Evolutionary conservation across 2,113 vertebrate species (phyloP).

Genomic region (Puma concolor): DNA sequence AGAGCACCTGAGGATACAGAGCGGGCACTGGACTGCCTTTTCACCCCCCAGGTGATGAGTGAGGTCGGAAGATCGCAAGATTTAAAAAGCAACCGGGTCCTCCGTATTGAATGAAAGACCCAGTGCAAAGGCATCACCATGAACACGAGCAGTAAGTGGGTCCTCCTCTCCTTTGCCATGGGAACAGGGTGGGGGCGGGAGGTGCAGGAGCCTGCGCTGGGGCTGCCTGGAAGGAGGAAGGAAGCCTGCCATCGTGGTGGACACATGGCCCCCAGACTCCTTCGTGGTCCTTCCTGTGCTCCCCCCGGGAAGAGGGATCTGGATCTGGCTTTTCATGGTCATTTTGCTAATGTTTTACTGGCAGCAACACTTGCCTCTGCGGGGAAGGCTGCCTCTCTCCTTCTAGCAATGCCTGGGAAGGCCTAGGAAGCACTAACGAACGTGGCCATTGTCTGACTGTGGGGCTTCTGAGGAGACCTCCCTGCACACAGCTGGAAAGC

Average conservation of each 20-base stretch:
- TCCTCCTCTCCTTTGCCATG: conserved; percentile 75
- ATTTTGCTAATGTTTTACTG: conserved; percentile 21
- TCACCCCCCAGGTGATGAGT: conserved; percentile 61
- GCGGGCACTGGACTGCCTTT: conserved; percentile 50
- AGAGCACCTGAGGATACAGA: conserved; percentile 63
- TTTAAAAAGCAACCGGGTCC: conserved; percentile 76
- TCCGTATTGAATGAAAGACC: conserved; percentile 84
- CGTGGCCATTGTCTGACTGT: conserved; percentile 76
- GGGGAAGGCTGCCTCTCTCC: conserved; percentile 55
- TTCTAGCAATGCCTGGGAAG: conserved; percentile 62
- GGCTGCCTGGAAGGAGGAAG: conserved; percentile 71
- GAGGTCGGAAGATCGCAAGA: conserved; percentile 57
- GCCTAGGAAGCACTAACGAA: conserved; percentile 65
- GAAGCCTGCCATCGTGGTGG: conserved; percentile 66
- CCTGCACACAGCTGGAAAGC: conserved; percentile 30
- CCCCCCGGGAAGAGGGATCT: background rate
- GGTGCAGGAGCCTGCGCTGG: conserved; percentile 64
- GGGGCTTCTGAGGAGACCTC: conserved; percentile 57
- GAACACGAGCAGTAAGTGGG: conserved; percentile 89
- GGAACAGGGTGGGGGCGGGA: conserved; percentile 76
- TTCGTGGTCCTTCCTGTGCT: background rate
- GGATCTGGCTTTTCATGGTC: background rate
- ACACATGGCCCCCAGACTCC: conserved; percentile 45
- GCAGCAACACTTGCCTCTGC: conserved; percentile 26
- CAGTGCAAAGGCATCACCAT: conserved; percentile 83